Base-by-base conservation (phyloP, 2,113 vertebrate genomes). In the Muntiacus muntjak region DNA sequence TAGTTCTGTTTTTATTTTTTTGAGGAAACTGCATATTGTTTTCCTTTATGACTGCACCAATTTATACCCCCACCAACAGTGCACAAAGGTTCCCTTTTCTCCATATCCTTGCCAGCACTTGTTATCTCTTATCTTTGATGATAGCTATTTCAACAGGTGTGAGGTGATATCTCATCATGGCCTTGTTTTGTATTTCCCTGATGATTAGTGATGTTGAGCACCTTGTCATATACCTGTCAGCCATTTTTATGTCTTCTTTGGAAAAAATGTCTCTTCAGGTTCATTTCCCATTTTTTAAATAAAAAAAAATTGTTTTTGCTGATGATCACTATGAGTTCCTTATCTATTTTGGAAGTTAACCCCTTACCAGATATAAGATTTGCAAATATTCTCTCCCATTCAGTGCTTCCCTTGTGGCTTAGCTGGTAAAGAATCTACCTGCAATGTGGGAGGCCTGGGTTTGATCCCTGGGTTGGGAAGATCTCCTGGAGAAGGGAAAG, bases 341-440 rank as follows among this genome's bases (percentile, higher is more conserved):
- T 74, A 76, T 11, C 11, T 74, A 76, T 76, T 83, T 94, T 71
- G 30, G 47, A 89, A 67, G 47, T 57, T 89, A 83, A 94, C 14
- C 7, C 13, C 25, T 84, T 84, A 90, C 13, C 40, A 50, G 7
- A 74, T 60, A 52, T 4, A 84, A 58, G 15, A 84, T 33, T 95
- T 76, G 33, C 25, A 89, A 43, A 60, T 95, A 43, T 60, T 90
- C 71, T 57, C 40, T 71, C 50, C 76, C 7, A 71, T 76, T 76
- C 0, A 0, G 23, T 11, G 71, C 6, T 43, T 14, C 40, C 23
- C 23, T 43, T 7, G 40, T 76, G 40, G 36, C 40, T 26, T 40
- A 43, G 71, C 23, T 25, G 71, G 71, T 76, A 43, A 76, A 15
- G 40, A 26, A 40, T n/a, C 71, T 43, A 11, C 40, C 71, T 43